Conservation (phyloP, 2,113 vertebrate species). For the Labeo rohita region DNA sequence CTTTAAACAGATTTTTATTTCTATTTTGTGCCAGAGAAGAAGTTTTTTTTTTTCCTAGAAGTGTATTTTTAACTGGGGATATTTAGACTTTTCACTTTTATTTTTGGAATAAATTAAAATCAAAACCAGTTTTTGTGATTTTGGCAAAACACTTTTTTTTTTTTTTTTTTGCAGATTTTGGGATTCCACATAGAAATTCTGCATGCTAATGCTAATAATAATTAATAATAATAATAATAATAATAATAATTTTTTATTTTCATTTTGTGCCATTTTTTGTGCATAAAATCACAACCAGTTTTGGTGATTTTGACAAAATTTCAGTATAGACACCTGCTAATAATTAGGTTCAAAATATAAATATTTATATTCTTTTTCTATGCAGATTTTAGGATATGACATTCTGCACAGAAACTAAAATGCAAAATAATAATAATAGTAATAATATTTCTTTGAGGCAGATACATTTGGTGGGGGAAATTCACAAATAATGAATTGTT, state of each 20-base stretch:
- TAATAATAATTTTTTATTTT: too few relatives aligned
- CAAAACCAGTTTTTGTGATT: too few relatives aligned
- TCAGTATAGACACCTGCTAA: background rate
- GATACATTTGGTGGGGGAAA: background rate
- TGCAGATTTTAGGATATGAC: background rate
- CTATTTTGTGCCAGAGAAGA: background rate
- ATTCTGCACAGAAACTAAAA: background rate
- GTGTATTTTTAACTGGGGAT: too few relatives aligned
- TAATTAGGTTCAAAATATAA: background rate
- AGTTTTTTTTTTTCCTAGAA: background rate
- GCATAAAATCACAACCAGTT: background rate
- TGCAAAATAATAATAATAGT: background rate
- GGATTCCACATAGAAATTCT: too few relatives aligned
- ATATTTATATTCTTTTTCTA: background rate
- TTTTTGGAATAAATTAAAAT: too few relatives aligned
- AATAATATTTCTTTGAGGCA: background rate
- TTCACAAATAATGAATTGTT: background rate
- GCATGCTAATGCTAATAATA: too few relatives aligned
- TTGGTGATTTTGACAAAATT: background rate
- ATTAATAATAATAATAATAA: too few relatives aligned
- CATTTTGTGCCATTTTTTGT: too few relatives aligned
- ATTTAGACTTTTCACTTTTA: too few relatives aligned
- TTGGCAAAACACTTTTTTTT: too few relatives aligned
- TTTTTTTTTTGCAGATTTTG: too few relatives aligned
- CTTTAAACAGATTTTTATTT: background rate